Evolutionary conservation across 2,888 invertebrate species (phyloP).

Genomic region (Brachyopa scutellaris): DNA sequence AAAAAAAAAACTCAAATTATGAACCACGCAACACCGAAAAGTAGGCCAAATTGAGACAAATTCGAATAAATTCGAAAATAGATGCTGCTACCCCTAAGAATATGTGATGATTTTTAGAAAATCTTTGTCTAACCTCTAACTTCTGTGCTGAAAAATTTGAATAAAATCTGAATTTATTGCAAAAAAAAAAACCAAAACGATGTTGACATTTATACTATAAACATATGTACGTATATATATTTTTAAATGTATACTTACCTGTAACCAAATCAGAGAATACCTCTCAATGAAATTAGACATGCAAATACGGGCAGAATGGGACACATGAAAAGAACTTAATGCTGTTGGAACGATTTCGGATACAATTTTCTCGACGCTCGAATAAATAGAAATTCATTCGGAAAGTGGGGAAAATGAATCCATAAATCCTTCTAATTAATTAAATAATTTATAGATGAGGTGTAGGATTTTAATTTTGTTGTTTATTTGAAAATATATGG

Average conservation of each 20-base stretch:
- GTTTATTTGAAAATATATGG: no score
- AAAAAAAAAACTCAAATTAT: no score
- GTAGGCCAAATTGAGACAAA: no score
- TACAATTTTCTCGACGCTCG: background rate
- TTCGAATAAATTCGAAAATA: background rate
- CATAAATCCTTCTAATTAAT: background rate
- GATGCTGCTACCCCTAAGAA: background rate
- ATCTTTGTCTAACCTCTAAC: no score
- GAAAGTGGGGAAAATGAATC: background rate
- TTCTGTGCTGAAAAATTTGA: background rate
- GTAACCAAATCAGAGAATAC: background rate
- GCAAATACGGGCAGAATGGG: no score
- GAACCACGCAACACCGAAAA: background rate
- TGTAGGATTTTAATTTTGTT: background rate
- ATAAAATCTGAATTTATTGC: background rate
- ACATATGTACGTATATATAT: no score
- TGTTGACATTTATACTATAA: no score
- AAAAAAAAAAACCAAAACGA: no score
- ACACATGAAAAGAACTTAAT: no score
- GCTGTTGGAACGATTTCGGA: background rate
- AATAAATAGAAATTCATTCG: conserved; percentile 2
- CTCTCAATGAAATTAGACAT: background rate
- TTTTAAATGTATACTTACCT: no score
- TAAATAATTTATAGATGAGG: conserved; percentile 6
- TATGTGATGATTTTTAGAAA: background rate